phyloP scores from a whole-genome alignment of 2,888 invertebrate genomes.

The Neria commutata region DNA sequence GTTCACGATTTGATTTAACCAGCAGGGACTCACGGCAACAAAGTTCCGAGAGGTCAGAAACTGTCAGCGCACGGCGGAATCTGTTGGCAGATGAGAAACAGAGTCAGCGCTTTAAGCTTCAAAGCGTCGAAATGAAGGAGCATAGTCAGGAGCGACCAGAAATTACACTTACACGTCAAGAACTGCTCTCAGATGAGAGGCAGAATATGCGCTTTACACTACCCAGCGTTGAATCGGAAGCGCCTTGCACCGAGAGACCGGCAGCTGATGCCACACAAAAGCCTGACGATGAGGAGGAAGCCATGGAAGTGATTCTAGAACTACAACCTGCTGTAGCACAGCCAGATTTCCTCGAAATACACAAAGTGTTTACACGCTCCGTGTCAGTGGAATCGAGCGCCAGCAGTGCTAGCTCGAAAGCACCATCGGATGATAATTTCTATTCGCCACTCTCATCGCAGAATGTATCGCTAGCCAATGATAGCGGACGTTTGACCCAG shows the following conservation, averaged over 20 bases:
- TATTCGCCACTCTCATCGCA: conserved; percentile 40
- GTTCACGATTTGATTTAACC: too few species aligned
- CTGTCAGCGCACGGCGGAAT: too few species aligned
- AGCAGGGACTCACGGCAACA: too few species aligned
- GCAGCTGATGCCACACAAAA: not conserved
- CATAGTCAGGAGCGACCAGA: too few species aligned
- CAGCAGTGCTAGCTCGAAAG: conserved; percentile 17
- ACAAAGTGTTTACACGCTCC: conserved; percentile 13
- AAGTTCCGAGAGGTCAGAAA: too few species aligned
- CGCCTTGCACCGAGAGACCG: too few species aligned
- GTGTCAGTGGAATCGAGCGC: conserved; percentile 28
- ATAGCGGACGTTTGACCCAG: not conserved
- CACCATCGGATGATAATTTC: conserved; percentile 35
- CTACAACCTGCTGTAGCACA: not conserved
- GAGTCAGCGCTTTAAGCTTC: too few species aligned
- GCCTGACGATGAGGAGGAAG: conserved; percentile 20
- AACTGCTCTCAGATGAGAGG: conserved; percentile 30
- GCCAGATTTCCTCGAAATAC: not conserved
- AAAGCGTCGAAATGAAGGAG: too few species aligned
- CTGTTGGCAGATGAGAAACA: too few species aligned
- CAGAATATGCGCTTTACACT: conserved; percentile 40
- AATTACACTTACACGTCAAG: not conserved
- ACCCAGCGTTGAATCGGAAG: conserved; percentile 27
- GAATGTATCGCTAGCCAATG: conserved; percentile 33
- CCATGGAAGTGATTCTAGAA: conserved; percentile 7